Conservation (phyloP, 2,888 invertebrate species). For the Notocelia uddmanniana region DNA sequence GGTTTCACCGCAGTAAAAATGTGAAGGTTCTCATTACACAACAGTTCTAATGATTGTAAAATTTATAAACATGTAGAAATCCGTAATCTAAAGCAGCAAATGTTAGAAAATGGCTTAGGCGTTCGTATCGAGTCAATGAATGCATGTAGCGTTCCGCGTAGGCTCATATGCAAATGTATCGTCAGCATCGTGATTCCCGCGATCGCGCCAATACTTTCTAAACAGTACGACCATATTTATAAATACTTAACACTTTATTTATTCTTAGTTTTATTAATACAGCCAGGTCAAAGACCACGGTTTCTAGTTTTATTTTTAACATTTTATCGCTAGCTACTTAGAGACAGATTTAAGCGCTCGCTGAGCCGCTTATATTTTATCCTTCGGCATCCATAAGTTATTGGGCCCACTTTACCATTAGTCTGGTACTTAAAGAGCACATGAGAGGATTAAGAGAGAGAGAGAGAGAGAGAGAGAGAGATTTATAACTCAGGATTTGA, state of each 20-base stretch:
- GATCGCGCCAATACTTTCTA: conserved; percentile 51
- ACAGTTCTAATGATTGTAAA: not conserved
- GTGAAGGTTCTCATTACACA: not conserved
- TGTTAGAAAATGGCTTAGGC: conserved; percentile 41
- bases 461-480: too few species aligned
- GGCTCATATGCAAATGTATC: conserved; percentile 57
- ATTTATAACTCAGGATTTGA: not conserved
- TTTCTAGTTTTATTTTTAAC: conserved; percentile 37
- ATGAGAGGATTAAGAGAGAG: conserved; percentile 19
- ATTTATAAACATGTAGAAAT: not conserved
- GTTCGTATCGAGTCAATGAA: conserved; percentile 55
- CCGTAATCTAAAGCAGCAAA: conserved; percentile 21
- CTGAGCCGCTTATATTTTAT: conserved; percentile 39
- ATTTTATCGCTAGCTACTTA: conserved; percentile 22
- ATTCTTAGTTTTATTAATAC: conserved; percentile 61
- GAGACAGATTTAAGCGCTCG: conserved; percentile 36
- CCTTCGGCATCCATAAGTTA: conserved; percentile 33
- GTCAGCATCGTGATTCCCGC: conserved; percentile 51
- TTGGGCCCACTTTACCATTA: conserved; percentile 35
- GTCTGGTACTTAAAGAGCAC: conserved; percentile 21
- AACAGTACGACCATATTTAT: conserved; percentile 60
- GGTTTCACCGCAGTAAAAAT: too few species aligned
- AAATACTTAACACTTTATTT: conserved; percentile 63
- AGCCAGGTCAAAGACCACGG: conserved; percentile 47
- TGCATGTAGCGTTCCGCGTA: conserved; percentile 52